Evolutionary conservation across 2,888 invertebrate species (phyloP).

Genomic region (Urechis unicinctus): DNA sequence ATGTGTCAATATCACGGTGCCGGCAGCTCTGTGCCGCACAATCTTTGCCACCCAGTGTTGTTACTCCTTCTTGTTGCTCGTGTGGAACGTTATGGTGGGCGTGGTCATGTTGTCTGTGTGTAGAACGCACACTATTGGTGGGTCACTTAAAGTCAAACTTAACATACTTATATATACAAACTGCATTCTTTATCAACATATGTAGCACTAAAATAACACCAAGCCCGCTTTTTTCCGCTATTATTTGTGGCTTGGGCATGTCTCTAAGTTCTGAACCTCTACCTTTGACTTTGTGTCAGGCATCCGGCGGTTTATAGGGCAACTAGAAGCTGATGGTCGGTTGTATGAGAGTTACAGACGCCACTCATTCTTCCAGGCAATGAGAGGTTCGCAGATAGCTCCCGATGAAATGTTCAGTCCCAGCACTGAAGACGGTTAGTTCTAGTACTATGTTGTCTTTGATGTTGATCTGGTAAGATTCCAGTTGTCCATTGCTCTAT

Average conservation of each 20-base stretch:
- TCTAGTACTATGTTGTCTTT: too few species aligned
- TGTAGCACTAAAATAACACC: too few species aligned
- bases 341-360: conserved; percentile 7
- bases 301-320: conserved; percentile 43
- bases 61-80: conserved; percentile 42
- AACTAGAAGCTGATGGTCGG: conserved; percentile 42
- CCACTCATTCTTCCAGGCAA: conserved; percentile 6
- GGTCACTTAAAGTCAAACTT: conserved; percentile 17
- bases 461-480: too few species aligned
- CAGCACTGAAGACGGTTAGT: not conserved
- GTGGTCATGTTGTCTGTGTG: conserved; percentile 51
- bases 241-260: too few species aligned
- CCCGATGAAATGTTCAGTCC: not conserved
- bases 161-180: too few species aligned
- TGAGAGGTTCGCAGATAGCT: conserved; percentile 7
- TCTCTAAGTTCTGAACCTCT: too few species aligned
- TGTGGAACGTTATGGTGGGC: conserved; percentile 50
- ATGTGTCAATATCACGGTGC: conserved; percentile 10
- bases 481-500: too few species aligned
- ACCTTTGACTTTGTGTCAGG: too few species aligned
- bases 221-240: not conserved
- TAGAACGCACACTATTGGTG: conserved; percentile 52
- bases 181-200: too few species aligned
- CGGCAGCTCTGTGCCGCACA: conserved; percentile 15
- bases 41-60: conserved; percentile 36